Percentiles rank a stretch among this genome's conserved stretches.
These are phyloP conservation scores for Euglossa dilemma DNA, from an alignment of 1,140 invertebrate species.

Conservation along the genomic window DNA sequence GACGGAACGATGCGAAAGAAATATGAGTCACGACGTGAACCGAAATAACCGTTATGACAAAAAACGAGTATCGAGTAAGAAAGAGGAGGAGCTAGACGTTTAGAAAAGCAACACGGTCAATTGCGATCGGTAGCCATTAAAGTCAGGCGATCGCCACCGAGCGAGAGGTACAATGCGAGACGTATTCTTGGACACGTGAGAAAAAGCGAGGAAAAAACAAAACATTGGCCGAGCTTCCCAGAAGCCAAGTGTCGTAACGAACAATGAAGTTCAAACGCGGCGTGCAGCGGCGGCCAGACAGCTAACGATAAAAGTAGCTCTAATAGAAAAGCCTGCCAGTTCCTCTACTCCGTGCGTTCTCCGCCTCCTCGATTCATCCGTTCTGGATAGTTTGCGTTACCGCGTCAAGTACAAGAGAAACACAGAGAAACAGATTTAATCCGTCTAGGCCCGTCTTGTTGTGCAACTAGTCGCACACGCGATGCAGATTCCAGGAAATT, in stretches of 20 bases:
- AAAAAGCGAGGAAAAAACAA: background rate
- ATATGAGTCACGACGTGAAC: background rate
- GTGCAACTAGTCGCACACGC: background rate
- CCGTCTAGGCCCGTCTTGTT: background rate
- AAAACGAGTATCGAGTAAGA: background rate
- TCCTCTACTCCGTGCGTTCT: background rate
- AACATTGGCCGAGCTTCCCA: background rate
- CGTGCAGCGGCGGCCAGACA: background rate
- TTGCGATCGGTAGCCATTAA: background rate
- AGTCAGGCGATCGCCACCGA: background rate
- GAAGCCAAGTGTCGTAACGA: conserved; percentile 1
- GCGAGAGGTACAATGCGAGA: too few species aligned
- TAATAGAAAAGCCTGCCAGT: conserved; percentile 11
- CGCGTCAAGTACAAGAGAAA: background rate
- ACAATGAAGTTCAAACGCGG: conserved; percentile 11
- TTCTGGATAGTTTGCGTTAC: conserved; percentile 7
- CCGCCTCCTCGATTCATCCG: background rate
- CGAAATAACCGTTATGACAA: background rate
- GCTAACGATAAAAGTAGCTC: too few species aligned
- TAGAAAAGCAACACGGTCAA: background rate
- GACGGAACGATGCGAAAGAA: background rate
- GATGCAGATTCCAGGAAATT: background rate
- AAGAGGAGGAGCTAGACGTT: background rate
- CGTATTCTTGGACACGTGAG: background rate
- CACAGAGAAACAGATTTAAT: background rate